Percentiles rank a stretch among this genome's conserved stretches.
phyloP scores from a whole-genome alignment of 2,113 vertebrate genomes.

The Microcebus griseorufus region DNA sequence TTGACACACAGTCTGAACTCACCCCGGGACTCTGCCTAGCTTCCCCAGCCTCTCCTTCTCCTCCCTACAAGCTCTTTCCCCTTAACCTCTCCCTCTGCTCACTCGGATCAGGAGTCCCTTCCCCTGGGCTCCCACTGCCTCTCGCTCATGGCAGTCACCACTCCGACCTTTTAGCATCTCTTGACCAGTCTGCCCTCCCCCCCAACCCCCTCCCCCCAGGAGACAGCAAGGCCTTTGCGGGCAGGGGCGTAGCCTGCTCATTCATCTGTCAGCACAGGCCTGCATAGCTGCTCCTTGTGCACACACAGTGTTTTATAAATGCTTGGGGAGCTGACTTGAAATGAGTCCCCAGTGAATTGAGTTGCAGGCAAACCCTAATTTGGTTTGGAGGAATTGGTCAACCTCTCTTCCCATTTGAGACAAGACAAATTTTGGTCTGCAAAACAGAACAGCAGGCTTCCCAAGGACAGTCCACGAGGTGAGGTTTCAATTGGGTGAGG shows the following conservation, averaged over 20 bases:
- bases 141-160: not conserved
- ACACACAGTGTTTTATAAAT: not conserved
- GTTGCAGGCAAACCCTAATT: not conserved
- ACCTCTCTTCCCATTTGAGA: not conserved
- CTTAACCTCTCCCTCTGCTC: not conserved
- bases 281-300: not conserved
- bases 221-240: not conserved
- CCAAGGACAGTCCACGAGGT: no score
- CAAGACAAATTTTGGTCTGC: not conserved
- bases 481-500: not conserved
- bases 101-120: no score
- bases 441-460: not conserved
- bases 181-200: not conserved
- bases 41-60: not conserved
- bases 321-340: not conserved
- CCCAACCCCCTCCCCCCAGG: no score
- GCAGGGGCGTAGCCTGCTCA: not conserved
- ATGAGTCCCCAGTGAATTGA: not conserved
- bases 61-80: not conserved
- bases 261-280: not conserved
- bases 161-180: not conserved
- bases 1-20: not conserved
- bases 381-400: not conserved
- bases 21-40: not conserved
- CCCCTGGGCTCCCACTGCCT: fast-evolving